Evolutionary conservation across 2,888 invertebrate species (phyloP).

Genomic region (Rotaria macrura): DNA sequence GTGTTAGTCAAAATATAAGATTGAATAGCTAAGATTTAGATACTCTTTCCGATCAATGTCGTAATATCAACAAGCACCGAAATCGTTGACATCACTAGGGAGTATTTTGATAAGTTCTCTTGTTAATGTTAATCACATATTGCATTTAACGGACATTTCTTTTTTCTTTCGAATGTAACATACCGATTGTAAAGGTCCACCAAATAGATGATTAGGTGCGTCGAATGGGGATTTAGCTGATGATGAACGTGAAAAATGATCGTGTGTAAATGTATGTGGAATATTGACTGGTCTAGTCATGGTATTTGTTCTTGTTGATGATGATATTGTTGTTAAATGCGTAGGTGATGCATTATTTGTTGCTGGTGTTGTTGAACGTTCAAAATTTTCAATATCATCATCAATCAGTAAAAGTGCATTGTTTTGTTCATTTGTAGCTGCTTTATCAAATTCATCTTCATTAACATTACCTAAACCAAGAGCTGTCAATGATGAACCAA

Average conservation of each 20-base stretch:
- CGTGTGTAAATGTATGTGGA: background rate
- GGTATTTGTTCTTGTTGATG: background rate
- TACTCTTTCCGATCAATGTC: too few relatives aligned
- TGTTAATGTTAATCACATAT: too few relatives aligned
- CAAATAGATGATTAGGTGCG: background rate
- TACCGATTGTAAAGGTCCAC: conserved; percentile 12
- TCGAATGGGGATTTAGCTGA: conserved; percentile 15
- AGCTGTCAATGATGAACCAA: background rate
- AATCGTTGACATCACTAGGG: too few relatives aligned
- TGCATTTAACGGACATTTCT: too few relatives aligned
- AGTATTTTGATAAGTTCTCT: too few relatives aligned
- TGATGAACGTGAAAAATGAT: conserved; percentile 1
- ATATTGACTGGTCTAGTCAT: background rate
- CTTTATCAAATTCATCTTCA: conserved; percentile 14
- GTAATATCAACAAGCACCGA: too few relatives aligned
- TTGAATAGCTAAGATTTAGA: too few relatives aligned
- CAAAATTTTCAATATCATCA: background rate
- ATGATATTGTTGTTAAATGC: background rate
- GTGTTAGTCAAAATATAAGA: too few relatives aligned
- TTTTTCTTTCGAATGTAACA: background rate
- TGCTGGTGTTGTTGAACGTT: conserved; percentile 4
- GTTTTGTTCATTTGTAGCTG: background rate
- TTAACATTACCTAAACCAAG: background rate
- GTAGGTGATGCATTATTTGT: conserved; percentile 1
- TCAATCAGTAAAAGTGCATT: background rate